A percentile compares a stretch with the other conserved stretches of the same genome.
phyloP scores from a whole-genome alignment of 2,113 vertebrate species.

The Rhinoderma darwinii region DNA sequence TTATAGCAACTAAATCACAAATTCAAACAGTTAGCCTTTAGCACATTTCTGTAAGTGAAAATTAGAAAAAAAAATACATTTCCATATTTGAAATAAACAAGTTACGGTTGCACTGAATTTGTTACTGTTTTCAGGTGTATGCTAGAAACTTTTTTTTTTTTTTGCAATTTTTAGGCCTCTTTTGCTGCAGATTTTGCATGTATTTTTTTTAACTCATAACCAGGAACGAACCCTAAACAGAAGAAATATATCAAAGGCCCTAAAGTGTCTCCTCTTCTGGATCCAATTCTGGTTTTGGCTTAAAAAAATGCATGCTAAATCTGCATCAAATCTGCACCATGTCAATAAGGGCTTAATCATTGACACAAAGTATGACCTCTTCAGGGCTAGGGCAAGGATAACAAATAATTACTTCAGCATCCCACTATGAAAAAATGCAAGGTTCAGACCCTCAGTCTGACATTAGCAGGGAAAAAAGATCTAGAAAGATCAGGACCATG shows the following conservation, averaged over 20 bases:
- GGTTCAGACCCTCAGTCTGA: neutral
- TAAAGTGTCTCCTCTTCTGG: no score
- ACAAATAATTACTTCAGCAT: neutral
- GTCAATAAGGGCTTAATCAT: no score
- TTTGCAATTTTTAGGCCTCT: neutral
- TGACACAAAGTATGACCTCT: neutral
- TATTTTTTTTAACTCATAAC: no score
- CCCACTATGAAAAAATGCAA: neutral
- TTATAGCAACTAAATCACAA: constrained; percentile 2
- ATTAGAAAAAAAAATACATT: constrained; percentile 1
- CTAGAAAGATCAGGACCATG: neutral
- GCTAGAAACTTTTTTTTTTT: neutral
- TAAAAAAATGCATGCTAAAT: no score
- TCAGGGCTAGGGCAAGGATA: neutral
- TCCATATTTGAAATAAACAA: constrained; percentile 10
- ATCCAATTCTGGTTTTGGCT: no score
- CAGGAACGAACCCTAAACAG: no score
- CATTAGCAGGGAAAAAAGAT: neutral
- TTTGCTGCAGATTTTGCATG: no score
- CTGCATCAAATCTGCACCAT: no score
- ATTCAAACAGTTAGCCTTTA: constrained; percentile 14
- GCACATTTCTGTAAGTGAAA: constrained; percentile 26
- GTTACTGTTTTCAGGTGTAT: neutral
- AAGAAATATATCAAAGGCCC: no score
- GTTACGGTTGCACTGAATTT: neutral